Conservation (phyloP, 2,888 invertebrate genomes). For the Chalcosyrphus nemorum region DNA sequence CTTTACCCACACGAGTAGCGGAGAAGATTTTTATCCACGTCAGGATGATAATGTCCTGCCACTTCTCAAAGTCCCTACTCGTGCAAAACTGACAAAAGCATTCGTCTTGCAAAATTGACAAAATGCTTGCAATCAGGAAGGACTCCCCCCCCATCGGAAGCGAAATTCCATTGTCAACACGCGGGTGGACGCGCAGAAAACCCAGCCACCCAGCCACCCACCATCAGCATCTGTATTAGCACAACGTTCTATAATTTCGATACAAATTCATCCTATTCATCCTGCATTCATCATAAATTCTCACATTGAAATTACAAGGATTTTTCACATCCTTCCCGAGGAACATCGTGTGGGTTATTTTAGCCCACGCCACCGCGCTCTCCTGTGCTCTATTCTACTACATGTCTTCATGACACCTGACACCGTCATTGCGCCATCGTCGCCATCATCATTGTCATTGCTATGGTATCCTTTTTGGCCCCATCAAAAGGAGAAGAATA, state of each 20-base stretch:
- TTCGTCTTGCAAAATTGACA: conserved; percentile 52
- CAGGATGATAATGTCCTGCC: conserved; percentile 32
- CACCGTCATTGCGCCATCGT: conserved; percentile 53
- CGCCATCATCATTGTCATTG: conserved; percentile 53
- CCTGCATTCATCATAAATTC: conserved; percentile 64
- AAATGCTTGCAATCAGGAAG: conserved; percentile 58
- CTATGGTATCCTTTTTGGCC: conserved; percentile 54
- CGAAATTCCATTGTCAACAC: conserved; percentile 31
- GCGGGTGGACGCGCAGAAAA: too few species aligned
- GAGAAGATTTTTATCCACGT: conserved; percentile 16
- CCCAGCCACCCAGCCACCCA: too few species aligned
- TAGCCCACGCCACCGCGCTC: not conserved
- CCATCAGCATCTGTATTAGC: not conserved
- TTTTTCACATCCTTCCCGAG: conserved; percentile 54
- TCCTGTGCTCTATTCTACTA: too few species aligned
- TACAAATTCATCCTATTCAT: conserved; percentile 66
- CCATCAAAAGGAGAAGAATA: conserved; percentile 27
- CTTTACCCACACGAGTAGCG: conserved; percentile 10
- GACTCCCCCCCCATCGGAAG: not conserved
- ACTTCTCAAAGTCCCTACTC: conserved; percentile 28
- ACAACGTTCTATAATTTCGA: conserved; percentile 56
- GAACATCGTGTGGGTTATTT: not conserved
- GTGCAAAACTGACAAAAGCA: conserved; percentile 13
- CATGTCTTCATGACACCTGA: conserved; percentile 66
- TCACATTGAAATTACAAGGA: conserved; percentile 57